A percentile compares a stretch with the other conserved stretches of the same genome.
These are phyloP conservation scores for Cardiocondyla obscurior DNA, from an alignment of 1,140 invertebrate species.

Conservation along the genomic window DNA sequence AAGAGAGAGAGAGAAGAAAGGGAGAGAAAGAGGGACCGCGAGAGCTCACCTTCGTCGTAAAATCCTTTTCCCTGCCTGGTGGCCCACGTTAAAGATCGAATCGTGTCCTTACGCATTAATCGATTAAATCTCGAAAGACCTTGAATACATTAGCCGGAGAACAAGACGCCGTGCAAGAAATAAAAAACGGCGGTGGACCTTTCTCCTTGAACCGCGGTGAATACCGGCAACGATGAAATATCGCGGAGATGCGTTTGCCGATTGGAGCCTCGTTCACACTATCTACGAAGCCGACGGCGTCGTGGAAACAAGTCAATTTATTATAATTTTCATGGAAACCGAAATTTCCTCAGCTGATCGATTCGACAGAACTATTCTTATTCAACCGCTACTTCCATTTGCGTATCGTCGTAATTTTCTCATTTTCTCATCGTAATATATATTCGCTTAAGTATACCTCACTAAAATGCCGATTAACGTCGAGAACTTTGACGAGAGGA, in stretches of 20 bases:
- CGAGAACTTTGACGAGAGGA: not conserved
- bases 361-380: not conserved
- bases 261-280: slow-evolving; percentile 12
- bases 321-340: too few relatives aligned
- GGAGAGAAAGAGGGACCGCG: not conserved
- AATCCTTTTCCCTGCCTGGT: not conserved
- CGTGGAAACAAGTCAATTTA: not conserved
- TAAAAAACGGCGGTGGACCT: slow-evolving; percentile 1
- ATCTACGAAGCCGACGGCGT: not conserved
- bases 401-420: not conserved
- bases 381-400: not conserved
- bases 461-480: not conserved
- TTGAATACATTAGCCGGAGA: slow-evolving; percentile 49
- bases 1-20: too few relatives aligned
- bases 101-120: slow-evolving; percentile 43
- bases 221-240: slow-evolving; percentile 24
- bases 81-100: slow-evolving; percentile 28
- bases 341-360: not conserved
- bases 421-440: not conserved
- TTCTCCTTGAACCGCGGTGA: slow-evolving; percentile 42
- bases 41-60: slow-evolving; percentile 15
- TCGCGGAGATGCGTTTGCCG: not conserved
- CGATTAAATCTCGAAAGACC: slow-evolving; percentile 45
- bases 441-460: not conserved
- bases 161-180: slow-evolving; percentile 31